phyloP scores from a whole-genome alignment of 2,113 vertebrate species.

The Mirza zaza region DNA sequence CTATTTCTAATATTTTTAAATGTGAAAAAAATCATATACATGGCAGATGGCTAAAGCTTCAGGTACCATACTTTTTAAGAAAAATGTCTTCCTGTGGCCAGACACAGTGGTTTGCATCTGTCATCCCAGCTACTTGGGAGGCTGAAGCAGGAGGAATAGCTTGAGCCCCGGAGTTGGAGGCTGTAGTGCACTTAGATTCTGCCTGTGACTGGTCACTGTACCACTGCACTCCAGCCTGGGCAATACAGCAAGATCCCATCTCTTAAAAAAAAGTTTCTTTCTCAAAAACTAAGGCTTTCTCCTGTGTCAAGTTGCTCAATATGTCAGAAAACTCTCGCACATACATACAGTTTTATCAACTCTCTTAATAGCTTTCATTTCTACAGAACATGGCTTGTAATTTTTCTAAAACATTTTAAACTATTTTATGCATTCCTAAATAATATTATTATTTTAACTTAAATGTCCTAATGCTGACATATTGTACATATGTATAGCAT shows the following conservation, averaged over 20 bases:
- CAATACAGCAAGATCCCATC: background rate
- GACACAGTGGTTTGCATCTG: background rate
- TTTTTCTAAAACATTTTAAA: slow-evolving; percentile 45
- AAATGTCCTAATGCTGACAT: background rate
- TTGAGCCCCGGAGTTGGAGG: background rate
- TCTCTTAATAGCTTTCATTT: slow-evolving; percentile 4
- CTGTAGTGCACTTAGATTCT: background rate
- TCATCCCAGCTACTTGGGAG: background rate
- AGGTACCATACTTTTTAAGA: background rate
- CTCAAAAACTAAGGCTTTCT: slow-evolving; percentile 39
- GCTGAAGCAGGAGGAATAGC: background rate
- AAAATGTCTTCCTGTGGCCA: background rate
- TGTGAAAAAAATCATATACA: background rate
- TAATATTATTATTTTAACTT: slow-evolving; percentile 17
- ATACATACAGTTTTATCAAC: background rate
- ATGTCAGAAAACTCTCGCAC: background rate
- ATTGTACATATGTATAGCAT: background rate
- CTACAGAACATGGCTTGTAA: background rate
- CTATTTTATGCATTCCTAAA: background rate
- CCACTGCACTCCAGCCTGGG: background rate
- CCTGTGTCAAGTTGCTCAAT: background rate
- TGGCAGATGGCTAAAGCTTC: background rate
- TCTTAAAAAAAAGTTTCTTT: background rate
- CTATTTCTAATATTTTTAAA: slow-evolving; percentile 2
- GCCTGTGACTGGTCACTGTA: background rate